Conservation (phyloP, 2,113 vertebrate genomes). For the Crotalus tigris region DNA sequence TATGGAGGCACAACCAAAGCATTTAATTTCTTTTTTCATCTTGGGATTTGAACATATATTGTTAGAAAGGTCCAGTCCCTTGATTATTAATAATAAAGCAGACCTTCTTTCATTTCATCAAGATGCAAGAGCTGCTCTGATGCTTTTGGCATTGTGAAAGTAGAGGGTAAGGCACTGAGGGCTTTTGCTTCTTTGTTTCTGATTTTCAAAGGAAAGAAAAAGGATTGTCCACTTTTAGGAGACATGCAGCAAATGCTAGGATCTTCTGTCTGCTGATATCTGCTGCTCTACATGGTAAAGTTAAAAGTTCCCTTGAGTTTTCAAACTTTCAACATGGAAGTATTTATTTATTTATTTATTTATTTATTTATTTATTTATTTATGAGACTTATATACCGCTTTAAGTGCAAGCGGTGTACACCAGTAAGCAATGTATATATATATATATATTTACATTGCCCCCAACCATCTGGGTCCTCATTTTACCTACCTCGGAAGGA, state of each 20-base stretch:
- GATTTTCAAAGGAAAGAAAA: not conserved
- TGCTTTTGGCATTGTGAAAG: not conserved
- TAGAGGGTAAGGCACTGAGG: not conserved
- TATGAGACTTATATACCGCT: no score
- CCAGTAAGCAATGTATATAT: no score
- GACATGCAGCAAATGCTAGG: not conserved
- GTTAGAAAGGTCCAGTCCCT: not conserved
- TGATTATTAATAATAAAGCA: not conserved
- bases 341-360: no score
- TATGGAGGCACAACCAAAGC: not conserved
- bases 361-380: no score
- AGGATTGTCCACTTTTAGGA: not conserved
- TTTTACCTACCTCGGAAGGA: no score
- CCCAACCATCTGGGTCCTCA: no score
- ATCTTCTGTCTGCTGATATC: not conserved
- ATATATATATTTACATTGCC: no score
- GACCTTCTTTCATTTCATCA: not conserved
- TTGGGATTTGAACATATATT: not conserved
- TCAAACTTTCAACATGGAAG: not conserved
- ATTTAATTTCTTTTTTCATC: not conserved
- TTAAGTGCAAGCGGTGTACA: no score
- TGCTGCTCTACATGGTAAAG: not conserved
- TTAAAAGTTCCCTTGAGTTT: not conserved
- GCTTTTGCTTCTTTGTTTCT: not conserved
- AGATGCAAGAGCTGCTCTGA: not conserved